Evolutionary conservation across 2,113 vertebrate species (phyloP).

Genomic region (Narcine bancroftii): DNA sequence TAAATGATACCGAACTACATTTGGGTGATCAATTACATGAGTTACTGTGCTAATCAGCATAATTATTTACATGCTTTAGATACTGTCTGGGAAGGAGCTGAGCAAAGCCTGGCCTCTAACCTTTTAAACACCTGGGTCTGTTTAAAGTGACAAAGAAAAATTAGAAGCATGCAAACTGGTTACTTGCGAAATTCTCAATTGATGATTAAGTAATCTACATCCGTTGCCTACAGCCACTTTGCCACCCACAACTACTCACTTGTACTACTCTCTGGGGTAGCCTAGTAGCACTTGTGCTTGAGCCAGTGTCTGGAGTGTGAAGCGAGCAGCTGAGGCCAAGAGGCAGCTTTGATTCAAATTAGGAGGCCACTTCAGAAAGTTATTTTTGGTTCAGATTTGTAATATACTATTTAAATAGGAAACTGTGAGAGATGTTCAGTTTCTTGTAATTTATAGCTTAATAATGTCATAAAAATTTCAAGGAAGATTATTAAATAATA

Average conservation of each 20-base stretch:
- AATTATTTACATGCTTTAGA: conserved; percentile 23
- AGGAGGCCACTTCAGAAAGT: neutral
- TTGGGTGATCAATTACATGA: neutral
- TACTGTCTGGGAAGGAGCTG: conserved; percentile 21
- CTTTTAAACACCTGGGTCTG: conserved; percentile 9
- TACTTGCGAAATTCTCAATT: conserved; percentile 26
- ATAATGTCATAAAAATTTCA: no score
- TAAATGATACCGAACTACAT: neutral
- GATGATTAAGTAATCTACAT: conserved; percentile 28
- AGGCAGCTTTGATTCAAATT: neutral
- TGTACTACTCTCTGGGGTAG: neutral
- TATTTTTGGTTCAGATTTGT: neutral
- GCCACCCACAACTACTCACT: conserved; percentile 28
- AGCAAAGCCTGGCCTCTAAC: neutral
- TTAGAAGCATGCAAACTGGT: conserved; percentile 5
- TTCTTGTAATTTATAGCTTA: no score
- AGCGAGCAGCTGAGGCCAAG: neutral
- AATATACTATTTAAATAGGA: neutral
- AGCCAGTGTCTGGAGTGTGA: neutral
- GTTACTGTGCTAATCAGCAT: neutral
- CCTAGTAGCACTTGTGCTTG: neutral
- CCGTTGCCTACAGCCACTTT: conserved; percentile 1
- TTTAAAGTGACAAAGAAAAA: conserved; percentile 33
- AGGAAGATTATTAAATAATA: no score
- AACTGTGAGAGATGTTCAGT: neutral